phyloP scores from a whole-genome alignment of 2,113 vertebrate genomes.

The Hyla sarda region DNA sequence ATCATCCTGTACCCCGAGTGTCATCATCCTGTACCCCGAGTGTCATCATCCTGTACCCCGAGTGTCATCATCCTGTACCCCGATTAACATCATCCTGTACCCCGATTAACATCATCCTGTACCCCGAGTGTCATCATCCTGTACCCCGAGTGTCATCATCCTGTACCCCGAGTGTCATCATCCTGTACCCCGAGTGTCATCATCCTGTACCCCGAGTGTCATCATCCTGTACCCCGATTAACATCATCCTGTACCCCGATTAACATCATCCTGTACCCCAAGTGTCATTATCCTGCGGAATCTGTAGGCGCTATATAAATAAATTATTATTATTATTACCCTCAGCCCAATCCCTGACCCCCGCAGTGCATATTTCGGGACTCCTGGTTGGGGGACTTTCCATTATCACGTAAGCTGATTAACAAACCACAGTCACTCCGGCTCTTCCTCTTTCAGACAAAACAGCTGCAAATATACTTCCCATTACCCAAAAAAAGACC shows the following conservation, averaged over 20 bases:
- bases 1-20: not conserved
- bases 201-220: too few relatives aligned
- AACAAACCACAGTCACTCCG: slow-evolving; percentile 14
- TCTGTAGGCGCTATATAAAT: too few relatives aligned
- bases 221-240: too few relatives aligned
- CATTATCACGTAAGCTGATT: slow-evolving; percentile 7
- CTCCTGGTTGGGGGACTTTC: slow-evolving; percentile 33
- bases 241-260: too few relatives aligned
- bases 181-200: not conserved
- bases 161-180: not conserved
- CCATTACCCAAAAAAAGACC: not conserved
- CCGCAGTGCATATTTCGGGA: too few relatives aligned
- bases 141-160: too few relatives aligned
- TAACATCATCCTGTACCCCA: not conserved
- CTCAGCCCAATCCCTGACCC: not conserved
- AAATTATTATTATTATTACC: too few relatives aligned
- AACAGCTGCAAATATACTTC: slow-evolving; percentile 42
- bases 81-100: too few relatives aligned
- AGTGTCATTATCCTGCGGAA: not conserved
- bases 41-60: not conserved
- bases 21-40: not conserved
- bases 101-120: too few relatives aligned
- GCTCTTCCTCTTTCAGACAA: slow-evolving; percentile 41
- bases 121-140: too few relatives aligned
- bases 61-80: not conserved